Evolutionary conservation across 2,113 vertebrate genomes (phyloP).

Genomic region (Tragelaphus buxtoni): DNA sequence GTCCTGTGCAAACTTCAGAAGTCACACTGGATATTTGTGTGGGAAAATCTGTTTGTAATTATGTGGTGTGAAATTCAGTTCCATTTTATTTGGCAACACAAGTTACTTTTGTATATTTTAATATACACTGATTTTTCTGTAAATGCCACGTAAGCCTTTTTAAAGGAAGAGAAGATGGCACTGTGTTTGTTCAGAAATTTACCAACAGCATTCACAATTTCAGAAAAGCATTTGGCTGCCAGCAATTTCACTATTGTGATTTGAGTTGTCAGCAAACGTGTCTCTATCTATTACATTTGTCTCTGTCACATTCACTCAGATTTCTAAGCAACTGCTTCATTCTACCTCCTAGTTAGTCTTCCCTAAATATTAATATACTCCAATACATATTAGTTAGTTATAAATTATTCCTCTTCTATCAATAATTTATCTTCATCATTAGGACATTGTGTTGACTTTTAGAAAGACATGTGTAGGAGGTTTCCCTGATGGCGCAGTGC

Average conservation of each 20-base stretch:
- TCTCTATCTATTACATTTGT: neutral
- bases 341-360: neutral
- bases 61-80: neutral
- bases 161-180: neutral
- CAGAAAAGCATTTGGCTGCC: neutral
- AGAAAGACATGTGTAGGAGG: neutral
- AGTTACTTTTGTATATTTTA: slow-evolving; percentile 24
- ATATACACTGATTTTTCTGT: neutral
- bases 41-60: neutral
- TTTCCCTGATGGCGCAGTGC: neutral
- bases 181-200: neutral
- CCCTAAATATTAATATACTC: neutral
- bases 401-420: neutral
- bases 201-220: neutral
- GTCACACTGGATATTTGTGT: neutral
- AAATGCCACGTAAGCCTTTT: neutral
- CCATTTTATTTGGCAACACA: neutral
- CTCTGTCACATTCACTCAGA: neutral
- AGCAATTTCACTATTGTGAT: neutral
- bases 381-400: neutral
- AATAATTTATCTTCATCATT: slow-evolving; percentile 9
- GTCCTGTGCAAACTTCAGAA: neutral
- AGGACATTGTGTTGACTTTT: neutral
- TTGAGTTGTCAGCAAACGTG: neutral
- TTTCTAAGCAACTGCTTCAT: neutral